Conservation (phyloP, 2,113 vertebrate genomes). For the Indri indri region DNA sequence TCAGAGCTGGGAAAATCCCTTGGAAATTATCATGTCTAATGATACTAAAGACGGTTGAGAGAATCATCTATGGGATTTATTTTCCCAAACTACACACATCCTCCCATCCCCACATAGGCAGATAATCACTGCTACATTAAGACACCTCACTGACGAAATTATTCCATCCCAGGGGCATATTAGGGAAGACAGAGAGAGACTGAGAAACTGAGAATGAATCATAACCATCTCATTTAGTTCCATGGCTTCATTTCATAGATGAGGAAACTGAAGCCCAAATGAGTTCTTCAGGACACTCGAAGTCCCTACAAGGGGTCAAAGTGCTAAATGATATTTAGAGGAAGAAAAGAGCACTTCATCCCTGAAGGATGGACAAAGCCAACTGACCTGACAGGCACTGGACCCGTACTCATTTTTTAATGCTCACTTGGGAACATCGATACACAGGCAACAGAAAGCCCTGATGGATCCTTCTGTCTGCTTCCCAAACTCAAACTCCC, state of each 20-base stretch:
- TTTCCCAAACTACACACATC: not conserved
- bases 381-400: not conserved
- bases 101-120: not conserved
- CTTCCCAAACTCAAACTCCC: not conserved
- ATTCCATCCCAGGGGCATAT: not conserved
- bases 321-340: not conserved
- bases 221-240: not conserved
- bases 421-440: not conserved
- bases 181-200: not conserved
- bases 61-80: not conserved
- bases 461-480: not conserved
- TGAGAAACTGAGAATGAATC: not conserved
- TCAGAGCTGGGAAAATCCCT: not conserved
- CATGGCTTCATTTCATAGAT: not conserved
- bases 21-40: not conserved
- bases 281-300: not conserved
- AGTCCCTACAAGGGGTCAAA: not conserved
- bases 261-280: not conserved
- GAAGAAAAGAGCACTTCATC: not conserved
- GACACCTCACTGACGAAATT: not conserved
- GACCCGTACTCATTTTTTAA: not conserved
- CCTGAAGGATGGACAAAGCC: constrained; percentile 9
- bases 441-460: not conserved
- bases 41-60: not conserved
- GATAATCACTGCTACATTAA: not conserved